Evolutionary conservation across 2,888 invertebrate species (phyloP), one percentile per base, ranked within the genome.

Genomic region (Drosophila histrio): DNA sequence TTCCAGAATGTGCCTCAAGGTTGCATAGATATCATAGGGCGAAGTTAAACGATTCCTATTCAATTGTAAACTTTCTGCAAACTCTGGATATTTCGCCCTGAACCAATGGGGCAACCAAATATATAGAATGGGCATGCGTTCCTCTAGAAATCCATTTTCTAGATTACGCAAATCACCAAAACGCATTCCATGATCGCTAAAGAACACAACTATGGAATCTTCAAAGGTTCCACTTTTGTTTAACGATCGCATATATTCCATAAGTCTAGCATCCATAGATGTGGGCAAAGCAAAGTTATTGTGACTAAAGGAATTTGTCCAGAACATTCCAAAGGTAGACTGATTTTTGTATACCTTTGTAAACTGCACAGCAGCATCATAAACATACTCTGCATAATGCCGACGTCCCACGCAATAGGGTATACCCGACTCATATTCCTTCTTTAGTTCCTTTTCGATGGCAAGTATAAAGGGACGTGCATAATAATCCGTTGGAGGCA

Each of bases 401-500:
- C 93, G 92, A 0, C 94, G 93, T 0, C 95, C 95, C 0, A 94
- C 89, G 77, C 95, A 95, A 61, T 92, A 94, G 43, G 90, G 92
- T 77, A 93, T 92, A 63, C 88, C 92, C 15, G 91, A 90, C 71
- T 93, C 92, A 2, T 90, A 91, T 43, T 92, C 91, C 7, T 91
- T 92, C 32, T 90, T 90, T 1, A 94, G 85, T 61, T 93, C 92
- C 46, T 92, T 93, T 89, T 95, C 95, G 0, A 94, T 93, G 8
- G 95, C 96, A 11, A 95, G 77, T 64, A 95, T 93, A 72, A 96
- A 94, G 0, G 97, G 95, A 47, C 96, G 93, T 67, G 95, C 93
- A 76, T 97, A 97, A 81, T 96, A 96, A 88, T 97, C 96, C 0
- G 96, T 95, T 0, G 97, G 97, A 0, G 94, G 93, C 1, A 93